Conservation (phyloP, 2,113 vertebrate genomes). For the Sander lucioperca region DNA sequence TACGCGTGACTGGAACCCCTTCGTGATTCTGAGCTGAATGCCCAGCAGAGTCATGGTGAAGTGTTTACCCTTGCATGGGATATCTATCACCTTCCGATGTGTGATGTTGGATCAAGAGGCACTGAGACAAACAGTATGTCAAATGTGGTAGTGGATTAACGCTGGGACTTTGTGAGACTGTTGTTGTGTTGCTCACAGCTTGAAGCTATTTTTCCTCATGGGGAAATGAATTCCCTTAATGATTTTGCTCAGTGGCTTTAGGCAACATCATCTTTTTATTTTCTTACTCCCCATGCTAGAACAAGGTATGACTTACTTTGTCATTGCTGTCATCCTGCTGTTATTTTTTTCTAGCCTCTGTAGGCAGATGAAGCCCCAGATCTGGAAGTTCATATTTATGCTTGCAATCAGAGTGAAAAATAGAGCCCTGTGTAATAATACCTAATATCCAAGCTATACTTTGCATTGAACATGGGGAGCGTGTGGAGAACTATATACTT, state of each 20-base stretch:
- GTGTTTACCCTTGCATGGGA: conserved; percentile 61
- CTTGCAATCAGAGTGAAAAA: conserved; percentile 1
- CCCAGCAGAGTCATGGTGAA: conserved; percentile 48
- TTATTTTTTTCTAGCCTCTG: conserved; percentile 24
- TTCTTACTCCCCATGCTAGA: background rate
- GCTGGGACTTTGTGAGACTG: conserved; percentile 36
- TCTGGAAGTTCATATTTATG: conserved; percentile 27
- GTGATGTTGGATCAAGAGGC: conserved; percentile 60
- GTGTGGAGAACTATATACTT: background rate
- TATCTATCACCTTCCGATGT: conserved; percentile 63
- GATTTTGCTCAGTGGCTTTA: conserved; percentile 65
- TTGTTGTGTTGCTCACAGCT: conserved; percentile 63
- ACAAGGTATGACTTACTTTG: conserved; percentile 53
- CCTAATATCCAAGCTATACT: background rate
- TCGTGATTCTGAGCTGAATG: conserved; percentile 12
- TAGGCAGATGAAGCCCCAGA: conserved; percentile 33
- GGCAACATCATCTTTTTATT: conserved; percentile 43
- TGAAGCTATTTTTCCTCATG: conserved; percentile 62
- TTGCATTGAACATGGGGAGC: background rate
- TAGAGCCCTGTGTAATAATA: conserved; percentile 7
- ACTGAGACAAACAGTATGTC: conserved; percentile 70
- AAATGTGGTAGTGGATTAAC: conserved; percentile 64
- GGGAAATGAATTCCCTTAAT: conserved; percentile 70
- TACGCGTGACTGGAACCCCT: conserved; percentile 55
- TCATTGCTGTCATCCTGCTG: conserved; percentile 38